Base-by-base conservation (phyloP, 1,140 invertebrate species). In the Lasioglossum baleicum region DNA sequence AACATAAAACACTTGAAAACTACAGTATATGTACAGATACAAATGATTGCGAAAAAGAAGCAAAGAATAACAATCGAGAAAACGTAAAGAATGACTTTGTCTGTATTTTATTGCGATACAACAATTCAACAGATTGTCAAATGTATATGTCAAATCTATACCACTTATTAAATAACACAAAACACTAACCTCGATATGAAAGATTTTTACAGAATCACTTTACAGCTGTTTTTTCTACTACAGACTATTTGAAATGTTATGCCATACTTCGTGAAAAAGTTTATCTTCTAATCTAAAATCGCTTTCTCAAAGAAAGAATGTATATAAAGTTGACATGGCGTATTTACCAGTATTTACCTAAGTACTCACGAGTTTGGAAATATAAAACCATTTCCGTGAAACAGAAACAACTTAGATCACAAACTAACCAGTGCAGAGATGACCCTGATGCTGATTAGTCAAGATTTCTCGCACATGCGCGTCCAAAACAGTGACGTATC, bases 101-200 rank as follows among this genome's bases (percentile, higher is more conserved):
- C 11, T 61, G 22, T 48, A 70, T 35, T 65, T 53, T 56, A 65
- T 15, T 40, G 17, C 44, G 35, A 69, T 35, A 5, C 13, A 53
- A 42, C 51, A 66, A 60, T 61, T 11, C 66, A 61, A 66, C 40
- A 35, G n/a, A 58, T 31, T 35, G 8, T 17, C 7, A 22, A 70
- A 13, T 65, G 26, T 26, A 26, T 26, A 26, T 26, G 26, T 26
- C 26, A 26, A 26, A 26, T 26, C 26, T 22, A 44, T 20, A 44
- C 26, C 64, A 64, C 10, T 35, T 56, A 5, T 58, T 72, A 66
- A 75, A 2, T 73, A n/a, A 65, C 44, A 35, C 51, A 68, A 75
- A 80, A 80, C 51, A 80, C 78, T 75, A 80, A 80, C 78, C 78
- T 80, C 31, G 26, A 68, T 79, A 42, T 20, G 17, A 79, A 67